These are phyloP conservation scores for Taurulus bubalis DNA, from an alignment of 2,113 vertebrate genomes.

Conservation along the genomic window DNA sequence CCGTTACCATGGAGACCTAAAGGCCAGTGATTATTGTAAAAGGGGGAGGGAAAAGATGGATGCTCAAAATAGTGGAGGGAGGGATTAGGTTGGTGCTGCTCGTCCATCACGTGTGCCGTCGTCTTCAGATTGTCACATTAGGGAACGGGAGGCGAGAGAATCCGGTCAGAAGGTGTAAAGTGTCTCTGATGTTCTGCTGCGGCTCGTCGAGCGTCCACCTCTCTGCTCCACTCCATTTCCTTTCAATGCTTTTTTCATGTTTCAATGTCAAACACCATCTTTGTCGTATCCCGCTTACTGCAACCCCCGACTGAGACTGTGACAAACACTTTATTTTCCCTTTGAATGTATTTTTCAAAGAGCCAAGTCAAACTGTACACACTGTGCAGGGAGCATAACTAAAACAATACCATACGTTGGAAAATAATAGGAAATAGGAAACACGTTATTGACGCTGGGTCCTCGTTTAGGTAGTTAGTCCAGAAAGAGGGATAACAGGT, in stretches of 20 bases:
- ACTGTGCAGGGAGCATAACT: not conserved
- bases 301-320: conserved; percentile 33
- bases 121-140: conserved; percentile 45
- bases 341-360: not conserved
- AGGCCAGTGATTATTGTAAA: conserved; percentile 56
- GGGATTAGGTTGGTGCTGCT: not conserved
- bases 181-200: conserved; percentile 38
- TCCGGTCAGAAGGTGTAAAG: conserved; percentile 33
- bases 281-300: conserved; percentile 23
- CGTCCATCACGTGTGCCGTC: conserved; percentile 39
- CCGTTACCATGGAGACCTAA: conserved; percentile 76
- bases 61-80: too few relatives aligned
- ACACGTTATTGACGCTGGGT: not conserved
- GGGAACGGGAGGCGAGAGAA: conserved; percentile 31
- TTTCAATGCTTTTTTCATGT: not conserved
- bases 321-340: conserved; percentile 6
- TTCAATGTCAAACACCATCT: conserved; percentile 46
- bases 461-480: not conserved
- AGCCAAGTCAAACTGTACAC: not conserved
- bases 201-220: conserved; percentile 27
- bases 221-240: not conserved
- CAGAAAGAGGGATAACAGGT: not conserved
- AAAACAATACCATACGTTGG: not conserved
- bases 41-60: too few relatives aligned
- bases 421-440: not conserved